Base-by-base conservation (phyloP, 2,113 vertebrate species). In the Beaufortia kweichowensis region DNA sequence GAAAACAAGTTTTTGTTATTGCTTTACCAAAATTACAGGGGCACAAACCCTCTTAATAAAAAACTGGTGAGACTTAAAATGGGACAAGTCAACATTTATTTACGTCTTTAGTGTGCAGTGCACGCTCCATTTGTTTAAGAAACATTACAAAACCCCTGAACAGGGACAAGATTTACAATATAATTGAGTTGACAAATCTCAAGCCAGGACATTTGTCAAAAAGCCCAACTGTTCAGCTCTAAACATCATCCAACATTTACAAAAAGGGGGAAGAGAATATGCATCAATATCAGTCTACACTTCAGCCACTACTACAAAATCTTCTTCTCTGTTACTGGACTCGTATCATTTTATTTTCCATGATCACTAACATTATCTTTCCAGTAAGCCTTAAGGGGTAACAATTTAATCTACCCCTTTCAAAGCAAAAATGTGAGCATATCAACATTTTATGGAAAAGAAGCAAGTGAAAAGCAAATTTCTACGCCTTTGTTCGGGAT, bases 141-240 rank as follows among this genome's bases (percentile, higher is more conserved):
- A 90, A 88, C 80, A 85, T 86, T 87, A 90, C 86, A 88, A 83
- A 81, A 86, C 83, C 85, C 86, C 87, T 23, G 35, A 87, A 85
- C 79, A 77, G 83, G 86, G 84, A 84, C 80, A 80, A 62, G 77
- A 64, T 72, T 21, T 82, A 79, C 75, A 82, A 75, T 66, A 4
- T 31, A 75, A 68, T 56, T 60, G 24, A 28, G 31, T 63, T 56
- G 41, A 63, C 31, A 60, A 67, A 69, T 61, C 23, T 72, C 66
- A 69, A 69, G 29, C 46, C 48, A 69, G 12, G 28, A 72, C 57
- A 19, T 57, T 23, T n/a, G 69, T 59, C 69, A 59, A 59, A 67
- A 71, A 28, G 10, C n/a, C 12, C n/a, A 55, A 41, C 29, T 21
- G 15, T 41, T 72, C 69, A 43, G 33, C 50, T 11, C n/a, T 71